Evolutionary conservation across 1,140 invertebrate species (phyloP).

Genomic region (Dendrolimus punctatus): DNA sequence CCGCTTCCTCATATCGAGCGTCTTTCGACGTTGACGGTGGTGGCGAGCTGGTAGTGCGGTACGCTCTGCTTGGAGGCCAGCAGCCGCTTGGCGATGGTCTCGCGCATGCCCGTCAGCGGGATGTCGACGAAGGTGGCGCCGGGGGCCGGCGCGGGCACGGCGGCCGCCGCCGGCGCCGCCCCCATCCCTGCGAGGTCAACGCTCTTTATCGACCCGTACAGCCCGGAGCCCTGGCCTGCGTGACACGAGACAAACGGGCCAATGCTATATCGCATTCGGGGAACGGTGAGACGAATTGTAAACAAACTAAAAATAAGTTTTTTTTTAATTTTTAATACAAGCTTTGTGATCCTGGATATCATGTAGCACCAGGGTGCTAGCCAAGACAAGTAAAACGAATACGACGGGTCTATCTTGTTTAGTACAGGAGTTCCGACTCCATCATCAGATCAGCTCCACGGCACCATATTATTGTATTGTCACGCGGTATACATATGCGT

Average conservation of each 20-base stretch:
- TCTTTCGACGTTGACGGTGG: slow-evolving; percentile 91
- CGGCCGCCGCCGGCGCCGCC: slow-evolving; percentile 33
- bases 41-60: slow-evolving; percentile 96
- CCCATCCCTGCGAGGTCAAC: slow-evolving; percentile 82
- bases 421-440: too few species aligned
- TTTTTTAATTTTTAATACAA: too few species aligned
- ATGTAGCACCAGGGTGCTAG: too few species aligned
- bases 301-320: too few species aligned
- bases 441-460: too few species aligned
- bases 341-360: too few species aligned
- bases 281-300: too few species aligned
- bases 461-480: too few species aligned
- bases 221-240: slow-evolving; percentile 85
- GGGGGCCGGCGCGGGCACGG: slow-evolving; percentile 39
- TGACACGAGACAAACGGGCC: slow-evolving; percentile 15
- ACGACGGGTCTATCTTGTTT: too few species aligned
- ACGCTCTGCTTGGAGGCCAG: slow-evolving; percentile 93
- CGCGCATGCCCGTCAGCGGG: slow-evolving; percentile 89
- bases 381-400: too few species aligned
- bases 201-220: slow-evolving; percentile 91
- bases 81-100: slow-evolving; percentile 93
- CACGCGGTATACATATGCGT: too few species aligned
- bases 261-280: neutral
- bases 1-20: slow-evolving; percentile 74
- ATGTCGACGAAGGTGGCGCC: slow-evolving; percentile 82